A percentile compares a stretch with the other conserved stretches of the same genome.
Evolutionary conservation across 2,113 vertebrate genomes (phyloP).

Genomic region (Edolisoma coerulescens): DNA sequence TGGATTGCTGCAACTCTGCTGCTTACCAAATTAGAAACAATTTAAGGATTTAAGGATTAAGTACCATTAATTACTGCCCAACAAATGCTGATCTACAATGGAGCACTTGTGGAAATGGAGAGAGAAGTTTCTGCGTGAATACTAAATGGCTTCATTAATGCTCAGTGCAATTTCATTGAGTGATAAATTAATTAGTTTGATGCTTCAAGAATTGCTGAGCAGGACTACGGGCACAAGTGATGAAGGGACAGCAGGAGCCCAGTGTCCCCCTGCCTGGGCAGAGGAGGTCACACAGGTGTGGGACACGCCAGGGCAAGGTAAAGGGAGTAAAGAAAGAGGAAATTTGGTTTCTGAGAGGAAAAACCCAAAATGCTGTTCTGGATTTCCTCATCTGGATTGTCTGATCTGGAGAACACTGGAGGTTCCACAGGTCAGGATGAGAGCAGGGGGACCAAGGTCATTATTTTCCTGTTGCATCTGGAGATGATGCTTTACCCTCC

Average conservation of each 20-base stretch:
- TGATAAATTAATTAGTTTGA: conserved; percentile 37
- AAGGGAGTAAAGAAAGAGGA: not conserved
- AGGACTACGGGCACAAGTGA: not conserved
- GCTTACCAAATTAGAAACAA: conserved; percentile 71
- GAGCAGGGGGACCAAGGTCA: not conserved
- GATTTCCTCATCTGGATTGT: not conserved
- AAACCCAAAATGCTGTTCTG: not conserved
- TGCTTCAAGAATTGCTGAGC: conserved; percentile 36
- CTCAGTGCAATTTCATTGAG: conserved; percentile 14
- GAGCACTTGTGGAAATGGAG: conserved; percentile 55
- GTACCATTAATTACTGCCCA: conserved; percentile 74
- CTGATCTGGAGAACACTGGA: not conserved
- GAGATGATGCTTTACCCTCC: not conserved
- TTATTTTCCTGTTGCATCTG: not conserved
- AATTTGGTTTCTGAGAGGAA: not conserved
- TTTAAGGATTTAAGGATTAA: conserved; percentile 70
- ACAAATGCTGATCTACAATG: conserved; percentile 61
- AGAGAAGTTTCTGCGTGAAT: conserved; percentile 59
- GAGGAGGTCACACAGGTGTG: not conserved
- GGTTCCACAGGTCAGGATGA: not conserved
- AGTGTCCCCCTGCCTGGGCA: not conserved
- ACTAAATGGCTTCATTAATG: conserved; percentile 58
- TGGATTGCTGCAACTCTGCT: conserved; percentile 20
- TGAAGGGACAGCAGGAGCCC: not conserved
- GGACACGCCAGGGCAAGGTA: not conserved